Base-by-base conservation (phyloP, 2,797 vertebrate species). In the Poeciliopsis paucimaculata region DNA sequence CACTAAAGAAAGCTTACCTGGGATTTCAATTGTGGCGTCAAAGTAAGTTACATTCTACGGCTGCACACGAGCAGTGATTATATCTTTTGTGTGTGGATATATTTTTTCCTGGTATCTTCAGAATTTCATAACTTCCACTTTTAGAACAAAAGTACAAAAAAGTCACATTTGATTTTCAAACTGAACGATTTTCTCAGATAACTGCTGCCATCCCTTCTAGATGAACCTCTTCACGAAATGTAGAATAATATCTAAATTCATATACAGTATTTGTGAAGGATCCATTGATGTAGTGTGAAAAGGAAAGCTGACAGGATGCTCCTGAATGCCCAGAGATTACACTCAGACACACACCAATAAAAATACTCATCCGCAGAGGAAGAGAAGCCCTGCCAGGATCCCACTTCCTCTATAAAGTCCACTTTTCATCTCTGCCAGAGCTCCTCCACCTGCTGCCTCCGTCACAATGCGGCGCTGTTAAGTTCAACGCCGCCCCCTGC, bases 401-500 rank as follows among this genome's bases (percentile, higher is more conserved):
- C 36, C 77, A 20, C 76, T 79, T 34, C 31, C 75, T 75, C 43
- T 55, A 47, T 36, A 3, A 53, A 31, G 68, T 76, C 45, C 45
- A 34, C 3, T 12, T 49, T 55, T 75, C 60, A 60, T 72, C 76
- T 53, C 45, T 1, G 4, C 70, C 41, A 57, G 53, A 31, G 28
- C 28, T 60, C 57, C 73, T 68, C 49, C 36, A 26, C 26, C 62
- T 51, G 46, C 72, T 41, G n/a, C 53, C 8, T 0, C 16, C 5
- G 0, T 15, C 57, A 5, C 11, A 60, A 60, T 20, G 36, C n/a
- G 53, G 36, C 0, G 0, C 66, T 76, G 36, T 57, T 3, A 80
- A 90, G 92, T 78, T 79, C 86, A 84, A 89, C 75, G 77, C 83
- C 90, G 87, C 90, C 0, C 72, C 90, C 93, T 91, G 82, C 78